Base-by-base conservation (phyloP, 2,888 invertebrate species). In the Colletes collaris region DNA sequence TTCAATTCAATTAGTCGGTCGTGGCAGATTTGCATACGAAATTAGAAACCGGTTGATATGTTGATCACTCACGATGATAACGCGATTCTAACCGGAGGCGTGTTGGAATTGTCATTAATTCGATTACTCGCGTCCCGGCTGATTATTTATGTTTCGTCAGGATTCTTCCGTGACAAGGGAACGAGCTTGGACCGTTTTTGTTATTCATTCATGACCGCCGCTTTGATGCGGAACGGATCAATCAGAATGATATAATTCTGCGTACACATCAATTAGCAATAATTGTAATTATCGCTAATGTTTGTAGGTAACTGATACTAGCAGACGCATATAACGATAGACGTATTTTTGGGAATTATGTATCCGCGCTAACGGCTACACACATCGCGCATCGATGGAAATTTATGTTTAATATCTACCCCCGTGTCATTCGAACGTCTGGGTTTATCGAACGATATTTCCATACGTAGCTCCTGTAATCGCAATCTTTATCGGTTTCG, bases 11-110 rank as follows among this genome's bases (percentile, higher is more conserved):
- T 79, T 79, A 78, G 79, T 60, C 73, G 73, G 67, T 79, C 68
- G 67, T 72, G 79, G 72, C 78, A 72, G 79, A 79, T 79, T 79
- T 77, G 79, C 79, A 79, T 79, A 72, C 77, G 66, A 77, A 79
- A 79, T 79, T 77, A 79, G 78, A 77, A 79, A 79, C 78, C 71
- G 77, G 78, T 72, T 79, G 77, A 79, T 79, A 79, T 77, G 77
- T 77, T 72, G 79, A 79, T 79, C 71, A 67, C 71, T 72, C 53
- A 56, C 72, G 79, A 59, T 72, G 79, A 79, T 77, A 79, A 79
- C 78, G 78, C 78, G 79, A 78, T 79, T 78, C 73, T 68, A 68
- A 64, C 72, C 60, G 72, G 64, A 55, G 70, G 58, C 44, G n/a
- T 59, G 63, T 44, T 50, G 76, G 65, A 46, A 78, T 78, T 78